These are phyloP conservation scores for Polia nebulosa DNA, from an alignment of 2,888 invertebrate species.

Conservation along the genomic window DNA sequence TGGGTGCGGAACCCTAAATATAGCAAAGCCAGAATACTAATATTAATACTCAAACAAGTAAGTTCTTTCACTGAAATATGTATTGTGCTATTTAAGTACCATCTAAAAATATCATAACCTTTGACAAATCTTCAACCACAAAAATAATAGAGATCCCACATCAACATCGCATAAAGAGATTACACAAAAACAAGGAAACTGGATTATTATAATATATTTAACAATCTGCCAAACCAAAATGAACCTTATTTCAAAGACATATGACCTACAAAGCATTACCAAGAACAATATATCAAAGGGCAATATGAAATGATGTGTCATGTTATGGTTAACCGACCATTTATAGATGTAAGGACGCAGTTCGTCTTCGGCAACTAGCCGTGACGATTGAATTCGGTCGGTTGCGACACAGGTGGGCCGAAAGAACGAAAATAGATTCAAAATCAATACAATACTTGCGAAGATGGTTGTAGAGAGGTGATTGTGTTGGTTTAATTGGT, in stretches of 20 bases:
- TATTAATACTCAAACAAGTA: neutral
- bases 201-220: conserved; percentile 37
- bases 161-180: conserved; percentile 48
- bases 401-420: conserved; percentile 74
- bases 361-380: conserved; percentile 43
- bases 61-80: neutral
- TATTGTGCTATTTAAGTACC: neutral
- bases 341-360: conserved; percentile 43
- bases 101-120: conserved; percentile 34
- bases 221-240: conserved; percentile 17
- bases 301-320: conserved; percentile 64
- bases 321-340: conserved; percentile 58
- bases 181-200: conserved; percentile 45
- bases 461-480: conserved; percentile 74
- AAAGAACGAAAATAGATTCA: conserved; percentile 81
- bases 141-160: conserved; percentile 40
- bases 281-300: conserved; percentile 57
- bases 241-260: conserved; percentile 22
- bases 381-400: conserved; percentile 66
- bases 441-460: conserved; percentile 83
- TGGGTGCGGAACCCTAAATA: no score
- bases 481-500: conserved; percentile 35
- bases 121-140: conserved; percentile 36
- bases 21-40: neutral
- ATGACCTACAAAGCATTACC: conserved; percentile 17